phyloP scores from a whole-genome alignment of 2,113 vertebrate species.

The Elanus axillaris region DNA sequence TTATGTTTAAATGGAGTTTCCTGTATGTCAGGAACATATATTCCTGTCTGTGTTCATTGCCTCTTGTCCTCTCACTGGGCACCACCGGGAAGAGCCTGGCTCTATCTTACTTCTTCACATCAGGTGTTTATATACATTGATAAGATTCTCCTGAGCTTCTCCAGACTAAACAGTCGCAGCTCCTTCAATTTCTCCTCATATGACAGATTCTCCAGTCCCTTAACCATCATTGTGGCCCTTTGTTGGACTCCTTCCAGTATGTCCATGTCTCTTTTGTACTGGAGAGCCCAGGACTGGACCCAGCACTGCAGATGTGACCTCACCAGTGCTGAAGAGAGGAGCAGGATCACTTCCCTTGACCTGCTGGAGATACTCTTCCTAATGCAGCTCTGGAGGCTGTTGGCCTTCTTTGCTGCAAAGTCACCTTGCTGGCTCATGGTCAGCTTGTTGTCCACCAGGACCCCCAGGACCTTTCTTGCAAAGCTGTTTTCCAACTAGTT shows the following conservation, averaged over 20 bases:
- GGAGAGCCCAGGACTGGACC: background rate
- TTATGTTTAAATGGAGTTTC: background rate
- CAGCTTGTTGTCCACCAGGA: background rate
- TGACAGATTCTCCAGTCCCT: background rate
- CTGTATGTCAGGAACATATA: background rate
- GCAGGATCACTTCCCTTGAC: background rate
- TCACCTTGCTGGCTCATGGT: background rate
- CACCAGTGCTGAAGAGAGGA: background rate
- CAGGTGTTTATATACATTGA: background rate
- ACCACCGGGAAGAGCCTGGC: background rate
- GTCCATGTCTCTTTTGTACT: background rate
- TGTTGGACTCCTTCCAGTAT: background rate
- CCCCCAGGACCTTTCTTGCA: background rate
- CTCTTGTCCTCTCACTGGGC: background rate
- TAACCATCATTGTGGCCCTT: background rate
- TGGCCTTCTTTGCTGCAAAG: background rate
- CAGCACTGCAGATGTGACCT: background rate
- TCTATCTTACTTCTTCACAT: background rate
- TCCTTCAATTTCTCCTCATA: background rate
- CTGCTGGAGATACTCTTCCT: background rate
- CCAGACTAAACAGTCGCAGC: background rate
- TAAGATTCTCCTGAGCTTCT: background rate
- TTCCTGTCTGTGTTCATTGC: background rate
- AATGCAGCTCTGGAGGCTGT: background rate
- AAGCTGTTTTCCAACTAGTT: background rate